A percentile compares a stretch with the other conserved stretches of the same genome.
Evolutionary conservation across 2,888 invertebrate genomes (phyloP).

Genomic region (Scaptomyza caliginosa): DNA sequence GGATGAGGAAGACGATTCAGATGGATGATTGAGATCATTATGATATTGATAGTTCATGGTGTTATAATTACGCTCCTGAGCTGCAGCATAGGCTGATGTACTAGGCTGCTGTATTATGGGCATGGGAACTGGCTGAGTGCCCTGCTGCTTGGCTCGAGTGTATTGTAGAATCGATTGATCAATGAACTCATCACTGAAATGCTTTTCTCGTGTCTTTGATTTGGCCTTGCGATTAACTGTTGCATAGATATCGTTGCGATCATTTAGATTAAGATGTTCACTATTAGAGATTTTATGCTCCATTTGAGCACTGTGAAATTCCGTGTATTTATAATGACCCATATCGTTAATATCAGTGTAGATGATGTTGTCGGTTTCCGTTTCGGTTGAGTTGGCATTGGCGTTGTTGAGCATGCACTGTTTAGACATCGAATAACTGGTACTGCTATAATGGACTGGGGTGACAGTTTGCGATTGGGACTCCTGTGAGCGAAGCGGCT

Average conservation of each 20-base stretch:
- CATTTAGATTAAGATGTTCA: constrained; percentile 81
- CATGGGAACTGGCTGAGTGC: constrained; percentile 42
- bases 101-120: constrained; percentile 56
- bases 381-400: constrained; percentile 83
- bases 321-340: constrained; percentile 82
- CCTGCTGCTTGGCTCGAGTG: constrained; percentile 80
- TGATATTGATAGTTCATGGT: constrained; percentile 79
- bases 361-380: constrained; percentile 84
- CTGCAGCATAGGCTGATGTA: constrained; percentile 69
- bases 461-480: constrained; percentile 83
- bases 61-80: constrained; percentile 65
- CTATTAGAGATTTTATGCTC: constrained; percentile 82
- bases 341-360: constrained; percentile 84
- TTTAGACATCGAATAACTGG: constrained; percentile 85
- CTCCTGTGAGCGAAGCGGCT: constrained; percentile 83
- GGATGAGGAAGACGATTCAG: constrained; percentile 83
- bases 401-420: constrained; percentile 83
- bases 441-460: constrained; percentile 85
- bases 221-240: constrained; percentile 84
- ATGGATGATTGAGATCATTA: constrained; percentile 83
- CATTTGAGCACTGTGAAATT: constrained; percentile 70
- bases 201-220: constrained; percentile 82
- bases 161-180: constrained; percentile 83
- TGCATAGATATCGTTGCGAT: constrained; percentile 83
- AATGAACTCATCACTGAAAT: constrained; percentile 84